These are phyloP conservation scores for Ectropis grisescens DNA, from an alignment of 1,140 invertebrate genomes.

Conservation along the genomic window DNA sequence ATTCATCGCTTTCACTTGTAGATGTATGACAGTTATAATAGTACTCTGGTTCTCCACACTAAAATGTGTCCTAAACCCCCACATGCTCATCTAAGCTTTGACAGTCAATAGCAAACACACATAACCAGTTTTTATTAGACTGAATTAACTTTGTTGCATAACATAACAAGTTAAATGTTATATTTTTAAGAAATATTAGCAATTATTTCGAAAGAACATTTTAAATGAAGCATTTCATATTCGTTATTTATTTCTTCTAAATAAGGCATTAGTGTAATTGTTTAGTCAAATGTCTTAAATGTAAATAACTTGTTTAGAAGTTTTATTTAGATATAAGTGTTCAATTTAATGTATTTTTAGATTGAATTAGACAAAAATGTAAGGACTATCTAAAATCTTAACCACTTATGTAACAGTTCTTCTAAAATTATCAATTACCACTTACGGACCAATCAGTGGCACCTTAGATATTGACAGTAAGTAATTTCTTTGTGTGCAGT, in stretches of 20 bases:
- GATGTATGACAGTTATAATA: constrained; percentile 1
- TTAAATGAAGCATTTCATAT: constrained; percentile 64
- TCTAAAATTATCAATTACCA: constrained; percentile 43
- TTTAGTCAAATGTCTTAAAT: constrained; percentile 58
- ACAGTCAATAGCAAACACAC: constrained; percentile 41
- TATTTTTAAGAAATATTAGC: constrained; percentile 52
- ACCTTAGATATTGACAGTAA: constrained; percentile 9
- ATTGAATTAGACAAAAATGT: constrained; percentile 50
- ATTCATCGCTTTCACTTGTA: no score
- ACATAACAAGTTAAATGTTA: constrained; percentile 47
- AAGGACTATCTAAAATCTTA: constrained; percentile 32
- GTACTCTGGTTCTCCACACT: no score
- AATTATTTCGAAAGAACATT: constrained; percentile 55
- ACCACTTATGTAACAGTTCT: constrained; percentile 34
- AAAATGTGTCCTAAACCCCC: no score
- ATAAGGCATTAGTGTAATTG: constrained; percentile 62
- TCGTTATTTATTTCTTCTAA: constrained; percentile 65
- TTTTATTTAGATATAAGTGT: constrained; percentile 64
- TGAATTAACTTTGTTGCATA: constrained; percentile 52
- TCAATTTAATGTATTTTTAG: constrained; percentile 56
- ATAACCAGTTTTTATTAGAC: constrained; percentile 55
- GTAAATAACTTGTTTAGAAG: constrained; percentile 65
- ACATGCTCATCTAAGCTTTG: constrained; percentile 39
- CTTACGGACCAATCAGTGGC: constrained; percentile 52
- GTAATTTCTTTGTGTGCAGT: constrained; percentile 29